Base-by-base conservation (phyloP, 2,888 invertebrate species). In the Eupithecia vulgata region DNA sequence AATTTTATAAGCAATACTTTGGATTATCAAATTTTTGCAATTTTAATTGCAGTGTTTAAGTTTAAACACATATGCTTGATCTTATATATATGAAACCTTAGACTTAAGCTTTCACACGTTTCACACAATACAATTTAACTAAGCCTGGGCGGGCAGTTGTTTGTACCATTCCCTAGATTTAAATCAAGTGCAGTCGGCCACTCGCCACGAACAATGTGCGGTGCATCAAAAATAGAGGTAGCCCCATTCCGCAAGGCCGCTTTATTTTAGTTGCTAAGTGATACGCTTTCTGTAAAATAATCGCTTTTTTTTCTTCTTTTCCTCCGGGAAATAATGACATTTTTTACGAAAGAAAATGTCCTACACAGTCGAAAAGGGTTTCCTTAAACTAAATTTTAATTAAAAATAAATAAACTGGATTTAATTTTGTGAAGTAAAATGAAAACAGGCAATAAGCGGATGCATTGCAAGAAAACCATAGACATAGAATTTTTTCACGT, bases 191-290 rank as follows among this genome's bases (percentile, higher is more conserved):
- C 75, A 75, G 64, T 57, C 72, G 57, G 68, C 70, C 71, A 76
- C 62, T 67, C 72, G 45, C 65, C 67, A 34, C 74, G 77, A 81
- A 85, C 81, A 84, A 81, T 79, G 70, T 70, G 78, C 70, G 77
- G 79, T 84, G 85, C 87, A 87, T 82, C 87, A 80, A 85, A 88
- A 89, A 88, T 89, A 89, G 67, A 79, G 81, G 81, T 82, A 85
- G 81, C 85, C 84, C 83, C 83, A 82, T 82, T 86, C 78, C 78
- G 75, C 83, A 85, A 86, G 84, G 85, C 86, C 85, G 76, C 81
- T 82, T 81, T 84, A 82, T 86, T 86, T 87, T 78, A 81, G 82
- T 79, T 80, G 82, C 75, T 80, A 83, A 80, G 71, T 76, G 82
- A 81, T 79, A 79, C 37, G 72, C 70, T 48, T 71, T 52, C 69